Percentiles rank a stretch among this genome's conserved stretches.
These are phyloP conservation scores for Bombus soroeensis DNA, from an alignment of 1,140 invertebrate species.

Conservation along the genomic window DNA sequence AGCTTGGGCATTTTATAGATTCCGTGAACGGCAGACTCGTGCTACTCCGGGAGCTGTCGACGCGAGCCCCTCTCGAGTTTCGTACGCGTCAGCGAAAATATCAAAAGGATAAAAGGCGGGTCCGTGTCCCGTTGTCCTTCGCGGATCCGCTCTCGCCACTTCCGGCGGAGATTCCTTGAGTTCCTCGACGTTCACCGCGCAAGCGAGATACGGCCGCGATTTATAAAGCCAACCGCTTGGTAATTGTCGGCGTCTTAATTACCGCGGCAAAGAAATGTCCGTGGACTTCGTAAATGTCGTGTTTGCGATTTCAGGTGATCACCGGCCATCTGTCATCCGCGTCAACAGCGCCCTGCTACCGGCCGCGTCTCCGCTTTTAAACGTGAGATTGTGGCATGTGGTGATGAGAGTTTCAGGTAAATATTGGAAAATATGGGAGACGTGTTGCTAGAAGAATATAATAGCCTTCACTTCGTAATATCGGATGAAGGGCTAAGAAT, in stretches of 20 bases:
- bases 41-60: constrained; percentile 33
- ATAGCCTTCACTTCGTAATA: too few species aligned
- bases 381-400: too few species aligned
- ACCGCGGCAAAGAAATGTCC: constrained; percentile 2
- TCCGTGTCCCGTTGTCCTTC: neutral
- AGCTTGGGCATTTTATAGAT: constrained; percentile 68
- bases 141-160: neutral
- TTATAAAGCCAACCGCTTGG: neutral
- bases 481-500: too few species aligned
- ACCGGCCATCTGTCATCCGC: neutral
- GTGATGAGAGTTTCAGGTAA: too few species aligned
- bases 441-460: too few species aligned
- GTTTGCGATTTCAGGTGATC: neutral
- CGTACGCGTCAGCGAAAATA: constrained; percentile 1
- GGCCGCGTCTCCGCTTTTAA: too few species aligned
- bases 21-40: constrained; percentile 44
- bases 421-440: too few species aligned
- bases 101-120: neutral
- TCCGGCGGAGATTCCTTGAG: constrained; percentile 25
- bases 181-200: neutral
- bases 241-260: constrained; percentile 52
- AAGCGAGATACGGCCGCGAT: constrained; percentile 12
- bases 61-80: constrained; percentile 37
- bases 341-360: neutral
- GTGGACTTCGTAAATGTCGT: neutral